Conservation (phyloP, 1,140 invertebrate genomes). For the Oryzaephilus surinamensis region DNA sequence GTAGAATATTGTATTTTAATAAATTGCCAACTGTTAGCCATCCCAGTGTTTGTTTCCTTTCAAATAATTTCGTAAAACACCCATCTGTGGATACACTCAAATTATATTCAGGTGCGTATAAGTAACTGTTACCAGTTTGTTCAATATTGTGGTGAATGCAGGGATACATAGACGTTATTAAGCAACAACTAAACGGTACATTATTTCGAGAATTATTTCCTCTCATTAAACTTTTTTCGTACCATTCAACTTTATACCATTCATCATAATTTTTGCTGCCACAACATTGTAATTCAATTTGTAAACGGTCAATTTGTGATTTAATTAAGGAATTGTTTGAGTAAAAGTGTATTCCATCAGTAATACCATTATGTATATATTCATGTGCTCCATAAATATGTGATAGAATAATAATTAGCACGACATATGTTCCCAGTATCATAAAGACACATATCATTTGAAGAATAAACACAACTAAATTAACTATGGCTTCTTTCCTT, state of each 20-base stretch:
- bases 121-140: conserved; percentile 19
- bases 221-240: not conserved
- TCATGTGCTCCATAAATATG: conserved; percentile 22
- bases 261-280: conserved; percentile 34
- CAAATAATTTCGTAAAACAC: conserved; percentile 23
- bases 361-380: conserved; percentile 27
- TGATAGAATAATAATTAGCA: conserved; percentile 20
- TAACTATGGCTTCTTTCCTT: conserved; percentile 11
- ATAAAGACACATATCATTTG: conserved; percentile 14
- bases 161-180: conserved; percentile 28
- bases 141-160: conserved; percentile 34
- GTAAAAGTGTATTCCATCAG: conserved; percentile 29
- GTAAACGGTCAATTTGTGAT: conserved; percentile 27
- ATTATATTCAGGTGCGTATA: conserved; percentile 28
- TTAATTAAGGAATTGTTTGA: conserved; percentile 24
- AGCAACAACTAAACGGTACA: conserved; percentile 33
- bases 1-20: too few relatives aligned
- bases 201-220: conserved; percentile 4
- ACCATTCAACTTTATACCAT: conserved; percentile 32
- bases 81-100: conserved; percentile 28
- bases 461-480: conserved; percentile 22
- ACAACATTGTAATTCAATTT: conserved; percentile 35
- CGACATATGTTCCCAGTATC: conserved; percentile 16
- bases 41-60: conserved; percentile 22
- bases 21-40: conserved; percentile 25